Percentiles rank a stretch among this genome's conserved stretches.
Conservation (phyloP, 2,797 vertebrate species). For the Margarornis squamiger region DNA sequence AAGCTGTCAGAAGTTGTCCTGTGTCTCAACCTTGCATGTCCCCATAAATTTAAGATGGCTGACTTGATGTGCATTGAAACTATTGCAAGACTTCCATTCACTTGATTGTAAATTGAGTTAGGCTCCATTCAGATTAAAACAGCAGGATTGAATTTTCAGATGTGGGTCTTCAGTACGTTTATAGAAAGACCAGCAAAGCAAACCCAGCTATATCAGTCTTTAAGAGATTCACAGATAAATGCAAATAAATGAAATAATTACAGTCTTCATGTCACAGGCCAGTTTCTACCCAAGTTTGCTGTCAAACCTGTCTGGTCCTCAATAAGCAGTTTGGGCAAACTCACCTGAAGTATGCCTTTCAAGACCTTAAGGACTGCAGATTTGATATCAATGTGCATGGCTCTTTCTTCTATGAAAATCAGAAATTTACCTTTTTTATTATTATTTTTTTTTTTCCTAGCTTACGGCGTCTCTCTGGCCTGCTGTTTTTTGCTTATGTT, state of each 20-base stretch:
- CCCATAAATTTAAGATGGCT: background rate
- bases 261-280: background rate
- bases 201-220: background rate
- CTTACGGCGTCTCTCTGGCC: background rate
- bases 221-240: background rate
- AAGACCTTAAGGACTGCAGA: background rate
- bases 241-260: background rate
- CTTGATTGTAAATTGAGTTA: conserved; percentile 23
- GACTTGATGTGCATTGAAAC: conserved; percentile 20
- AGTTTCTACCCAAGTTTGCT: background rate
- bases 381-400: background rate
- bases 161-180: background rate
- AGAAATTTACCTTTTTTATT: background rate
- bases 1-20: background rate
- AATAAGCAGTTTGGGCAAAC: background rate
- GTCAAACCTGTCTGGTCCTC: background rate
- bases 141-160: background rate
- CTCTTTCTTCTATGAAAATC: background rate
- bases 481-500: conserved; percentile 9
- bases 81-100: background rate
- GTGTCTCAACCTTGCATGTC: background rate
- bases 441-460: background rate
- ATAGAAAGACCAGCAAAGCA: background rate
- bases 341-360: background rate
- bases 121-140: background rate